A percentile compares a stretch with the other conserved stretches of the same genome.
These are phyloP conservation scores for Nymphalis urticae DNA, from an alignment of 2,888 invertebrate species.

Conservation along the genomic window DNA sequence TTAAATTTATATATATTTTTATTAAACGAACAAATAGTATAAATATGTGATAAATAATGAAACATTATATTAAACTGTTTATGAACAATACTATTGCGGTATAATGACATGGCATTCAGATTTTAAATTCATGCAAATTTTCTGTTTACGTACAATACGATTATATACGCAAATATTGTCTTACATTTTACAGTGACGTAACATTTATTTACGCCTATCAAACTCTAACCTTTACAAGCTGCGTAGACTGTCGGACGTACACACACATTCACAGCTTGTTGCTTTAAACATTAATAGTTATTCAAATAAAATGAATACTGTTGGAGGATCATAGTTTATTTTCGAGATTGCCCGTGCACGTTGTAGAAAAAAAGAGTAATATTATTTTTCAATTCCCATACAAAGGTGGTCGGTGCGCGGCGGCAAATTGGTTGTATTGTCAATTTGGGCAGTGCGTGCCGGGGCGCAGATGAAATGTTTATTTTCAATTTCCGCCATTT, in stretches of 20 bases:
- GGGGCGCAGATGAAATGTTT: conserved; percentile 80
- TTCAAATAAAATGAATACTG: conserved; percentile 29
- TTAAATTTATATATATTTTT: too few species aligned
- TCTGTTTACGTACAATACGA: conserved; percentile 10
- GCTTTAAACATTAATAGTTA: conserved; percentile 19
- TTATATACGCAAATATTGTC: neutral
- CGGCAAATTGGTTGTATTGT: conserved; percentile 81
- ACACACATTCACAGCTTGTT: conserved; percentile 13
- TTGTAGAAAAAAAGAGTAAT: conserved; percentile 75
- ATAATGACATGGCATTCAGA: conserved; percentile 14
- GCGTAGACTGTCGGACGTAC: neutral
- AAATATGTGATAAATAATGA: too few species aligned
- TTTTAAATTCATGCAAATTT: conserved; percentile 11
- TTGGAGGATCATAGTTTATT: conserved; percentile 69
- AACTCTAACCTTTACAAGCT: neutral
- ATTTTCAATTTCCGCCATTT: conserved; percentile 81
- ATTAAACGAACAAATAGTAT: too few species aligned
- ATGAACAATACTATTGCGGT: conserved; percentile 18
- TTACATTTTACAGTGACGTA: neutral
- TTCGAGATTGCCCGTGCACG: conserved; percentile 70
- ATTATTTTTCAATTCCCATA: conserved; percentile 82
- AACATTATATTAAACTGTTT: neutral
- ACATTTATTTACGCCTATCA: conserved; percentile 5
- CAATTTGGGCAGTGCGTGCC: conserved; percentile 82
- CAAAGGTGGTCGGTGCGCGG: conserved; percentile 79